Percentiles rank a stretch among this genome's conserved stretches.
phyloP scores from a whole-genome alignment of 1,140 invertebrate species.

The Homalodisca vitripennis region DNA sequence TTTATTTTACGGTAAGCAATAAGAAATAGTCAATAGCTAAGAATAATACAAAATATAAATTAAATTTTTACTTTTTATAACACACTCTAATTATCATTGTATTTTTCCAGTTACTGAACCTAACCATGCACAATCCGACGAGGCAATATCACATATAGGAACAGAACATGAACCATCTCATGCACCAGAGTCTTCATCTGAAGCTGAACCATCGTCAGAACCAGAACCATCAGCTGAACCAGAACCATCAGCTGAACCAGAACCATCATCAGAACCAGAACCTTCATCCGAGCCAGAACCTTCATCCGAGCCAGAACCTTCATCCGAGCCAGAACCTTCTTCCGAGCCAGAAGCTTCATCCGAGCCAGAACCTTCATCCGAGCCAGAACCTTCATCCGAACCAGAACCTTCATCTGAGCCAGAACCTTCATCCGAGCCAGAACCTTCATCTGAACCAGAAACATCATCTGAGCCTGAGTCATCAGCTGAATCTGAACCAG shows the following conservation, averaged over 20 bases:
- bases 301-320: conserved; percentile 33
- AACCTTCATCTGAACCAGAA: conserved; percentile 42
- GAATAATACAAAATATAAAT: not conserved
- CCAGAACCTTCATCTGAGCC: conserved; percentile 43
- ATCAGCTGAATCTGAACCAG: conserved; percentile 43
- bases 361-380: conserved; percentile 38
- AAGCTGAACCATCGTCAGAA: conserved; percentile 37
- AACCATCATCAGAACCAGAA: conserved; percentile 43
- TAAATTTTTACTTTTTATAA: not conserved
- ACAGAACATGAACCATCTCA: conserved; percentile 41
- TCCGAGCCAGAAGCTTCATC: conserved; percentile 40
- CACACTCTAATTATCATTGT: too few species aligned
- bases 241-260: conserved; percentile 38
- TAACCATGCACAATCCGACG: conserved; percentile 9
- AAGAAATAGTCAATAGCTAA: too few species aligned
- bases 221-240: conserved; percentile 41
- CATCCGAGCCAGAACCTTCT: conserved; percentile 40
- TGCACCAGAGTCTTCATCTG: conserved; percentile 43
- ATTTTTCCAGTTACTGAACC: not conserved
- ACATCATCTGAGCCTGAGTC: conserved; percentile 44
- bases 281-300: conserved; percentile 33
- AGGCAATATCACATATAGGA: conserved; percentile 12
- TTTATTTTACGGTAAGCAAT: too few species aligned
- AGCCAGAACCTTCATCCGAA: conserved; percentile 37
- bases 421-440: conserved; percentile 43